Conservation (phyloP, 1,140 invertebrate species). For the Ceratitis capitata region DNA sequence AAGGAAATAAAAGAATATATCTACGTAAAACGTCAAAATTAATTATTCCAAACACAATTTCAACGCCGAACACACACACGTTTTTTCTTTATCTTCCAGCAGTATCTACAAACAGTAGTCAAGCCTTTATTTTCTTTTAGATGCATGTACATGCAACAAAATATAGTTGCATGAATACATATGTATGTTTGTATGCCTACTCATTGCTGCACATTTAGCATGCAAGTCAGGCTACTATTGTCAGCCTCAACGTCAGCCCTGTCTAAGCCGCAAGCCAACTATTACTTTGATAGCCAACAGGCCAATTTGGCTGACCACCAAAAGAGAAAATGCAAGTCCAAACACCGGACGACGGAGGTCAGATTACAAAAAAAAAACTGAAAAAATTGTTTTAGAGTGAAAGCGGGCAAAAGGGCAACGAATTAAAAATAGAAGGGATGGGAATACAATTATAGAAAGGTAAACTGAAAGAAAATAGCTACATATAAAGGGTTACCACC, state of each 20-base stretch:
- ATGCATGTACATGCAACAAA: background rate
- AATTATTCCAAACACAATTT: background rate
- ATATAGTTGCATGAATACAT: background rate
- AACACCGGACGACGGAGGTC: background rate
- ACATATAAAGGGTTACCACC: background rate
- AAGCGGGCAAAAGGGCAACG: background rate
- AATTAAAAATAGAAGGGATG: background rate
- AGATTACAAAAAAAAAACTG: background rate
- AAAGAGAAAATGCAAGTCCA: background rate
- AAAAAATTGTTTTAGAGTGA: background rate
- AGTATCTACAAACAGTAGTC: background rate
- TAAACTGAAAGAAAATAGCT: background rate
- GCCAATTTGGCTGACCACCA: slow-evolving; percentile 22
- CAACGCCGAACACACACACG: background rate
- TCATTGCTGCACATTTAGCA: background rate
- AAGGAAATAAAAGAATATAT: background rate
- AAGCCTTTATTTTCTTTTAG: background rate
- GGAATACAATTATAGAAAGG: background rate
- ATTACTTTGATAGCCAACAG: background rate
- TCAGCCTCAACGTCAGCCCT: background rate
- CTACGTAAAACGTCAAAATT: background rate
- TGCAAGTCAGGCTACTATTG: background rate
- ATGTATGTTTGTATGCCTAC: background rate
- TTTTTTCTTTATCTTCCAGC: background rate
- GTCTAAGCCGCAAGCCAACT: background rate